phyloP scores from a whole-genome alignment of 2,797 vertebrate genomes.

The Smutsia gigantea region DNA sequence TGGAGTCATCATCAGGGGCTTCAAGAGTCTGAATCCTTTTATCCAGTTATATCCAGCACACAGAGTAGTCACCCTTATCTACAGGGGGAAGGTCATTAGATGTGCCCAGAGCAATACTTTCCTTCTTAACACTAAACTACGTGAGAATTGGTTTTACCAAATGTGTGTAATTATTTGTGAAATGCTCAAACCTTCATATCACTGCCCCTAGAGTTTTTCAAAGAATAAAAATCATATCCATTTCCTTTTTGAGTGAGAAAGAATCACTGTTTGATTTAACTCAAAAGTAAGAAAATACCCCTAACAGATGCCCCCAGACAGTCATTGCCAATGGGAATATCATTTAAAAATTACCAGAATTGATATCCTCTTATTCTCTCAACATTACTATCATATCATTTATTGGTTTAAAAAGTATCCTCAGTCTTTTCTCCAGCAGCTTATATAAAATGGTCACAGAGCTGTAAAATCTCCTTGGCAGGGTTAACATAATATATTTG shows the following conservation, averaged over 20 bases:
- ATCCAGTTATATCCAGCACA: neutral
- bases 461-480: conserved; percentile 39
- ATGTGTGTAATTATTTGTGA: conserved; percentile 71
- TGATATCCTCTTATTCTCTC: neutral
- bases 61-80: neutral
- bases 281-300: neutral
- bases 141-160: conserved; percentile 72
- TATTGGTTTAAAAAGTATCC: neutral
- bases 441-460: neutral
- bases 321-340: neutral
- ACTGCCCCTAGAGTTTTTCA: neutral
- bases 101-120: neutral
- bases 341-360: neutral
- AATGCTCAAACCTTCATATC: conserved; percentile 34
- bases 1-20: neutral
- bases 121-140: conserved; percentile 27
- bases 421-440: neutral
- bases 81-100: neutral
- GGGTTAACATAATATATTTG: neutral
- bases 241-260: neutral
- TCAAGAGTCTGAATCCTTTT: neutral
- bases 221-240: conserved; percentile 16
- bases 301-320: neutral
- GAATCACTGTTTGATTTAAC: neutral
- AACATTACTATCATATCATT: neutral